These are phyloP conservation scores for Drosophila glabriapex DNA, from an alignment of 2,888 invertebrate species.

Conservation along the genomic window DNA sequence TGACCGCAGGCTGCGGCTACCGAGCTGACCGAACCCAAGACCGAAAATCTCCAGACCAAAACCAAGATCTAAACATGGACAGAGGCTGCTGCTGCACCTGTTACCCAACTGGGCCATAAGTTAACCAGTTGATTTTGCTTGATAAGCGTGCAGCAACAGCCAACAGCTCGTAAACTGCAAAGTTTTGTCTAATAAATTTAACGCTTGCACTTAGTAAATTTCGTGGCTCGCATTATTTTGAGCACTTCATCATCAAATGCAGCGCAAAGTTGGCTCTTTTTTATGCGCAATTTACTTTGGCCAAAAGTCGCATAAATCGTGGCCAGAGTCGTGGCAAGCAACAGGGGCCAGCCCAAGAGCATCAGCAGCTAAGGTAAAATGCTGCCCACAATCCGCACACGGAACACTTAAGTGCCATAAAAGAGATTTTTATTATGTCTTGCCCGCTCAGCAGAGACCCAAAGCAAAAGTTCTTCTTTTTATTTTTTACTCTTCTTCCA, in stretches of 20 bases:
- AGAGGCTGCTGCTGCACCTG: constrained; percentile 70
- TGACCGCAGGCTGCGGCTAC: constrained; percentile 66
- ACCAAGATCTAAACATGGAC: constrained; percentile 26
- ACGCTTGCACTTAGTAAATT: constrained; percentile 77
- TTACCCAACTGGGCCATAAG: constrained; percentile 68
- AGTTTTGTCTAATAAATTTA: constrained; percentile 78
- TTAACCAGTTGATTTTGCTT: constrained; percentile 64
- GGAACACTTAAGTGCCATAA: constrained; percentile 81
- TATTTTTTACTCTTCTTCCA: constrained; percentile 30
- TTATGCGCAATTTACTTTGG: constrained; percentile 82
- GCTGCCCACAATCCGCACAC: constrained; percentile 82
- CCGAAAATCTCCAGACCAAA: constrained; percentile 8
- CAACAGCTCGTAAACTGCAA: constrained; percentile 77
- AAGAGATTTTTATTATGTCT: constrained; percentile 82
- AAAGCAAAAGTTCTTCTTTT: constrained; percentile 58
- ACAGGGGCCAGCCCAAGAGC: constrained; percentile 29
- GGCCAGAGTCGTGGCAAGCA: constrained; percentile 35
- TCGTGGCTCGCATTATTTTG: constrained; percentile 74
- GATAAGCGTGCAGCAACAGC: constrained; percentile 64
- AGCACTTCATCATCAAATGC: constrained; percentile 78
- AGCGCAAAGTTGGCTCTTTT: constrained; percentile 67
- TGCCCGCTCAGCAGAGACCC: constrained; percentile 55
- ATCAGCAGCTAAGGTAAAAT: constrained; percentile 64
- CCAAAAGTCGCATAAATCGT: constrained; percentile 78
- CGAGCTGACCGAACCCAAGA: constrained; percentile 29